Evolutionary conservation across 2,888 invertebrate species (phyloP), one percentile per base, ranked within the genome.

Genomic region (Hoplodrina blanda): DNA sequence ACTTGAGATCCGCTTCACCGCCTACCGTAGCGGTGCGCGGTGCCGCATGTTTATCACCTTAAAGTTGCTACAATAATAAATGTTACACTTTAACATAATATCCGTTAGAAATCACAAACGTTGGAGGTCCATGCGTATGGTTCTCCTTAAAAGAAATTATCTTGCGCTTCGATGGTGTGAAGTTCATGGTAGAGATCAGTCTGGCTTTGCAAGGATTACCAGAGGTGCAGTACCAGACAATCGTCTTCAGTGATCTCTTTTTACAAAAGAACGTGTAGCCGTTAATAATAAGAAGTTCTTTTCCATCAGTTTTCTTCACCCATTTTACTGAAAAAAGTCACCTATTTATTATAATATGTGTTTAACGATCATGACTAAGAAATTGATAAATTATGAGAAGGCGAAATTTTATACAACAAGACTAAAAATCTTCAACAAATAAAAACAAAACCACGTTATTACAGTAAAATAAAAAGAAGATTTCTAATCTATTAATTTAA

Each of bases 71-170:
- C 4, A 15, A 11, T 2, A 33, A 30, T 3, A 19, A 62, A n/a
- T 2, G 1, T 67, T 11, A 67, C 44, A 67, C 13, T 73, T 71
- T 85, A 30, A 82, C n/a, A 57, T 82, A 85, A 44, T 76, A 53
- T 20, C 88, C 85, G 25, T 86, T 69, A 1, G 73, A 62, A 52
- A 89, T 69, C 0, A 83, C 37, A 62, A 81, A 88, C 0, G 64
- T 66, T 0, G 86, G 85, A 0, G 85, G 84, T 6, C 91, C 89
- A 76, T 96, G 96, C 60, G 91, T 92, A 74, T 96, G 96, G 65
- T 93, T 90, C 61, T 94, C 90, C 72, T 92, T 94, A 4, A 92
- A 44, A 0, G 74, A 64, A 0, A 77, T 0, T 5, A 83, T 15
- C 11, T 10, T 17, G 1, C 82, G 65, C 3, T 69, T 20, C 17